These are phyloP conservation scores for Diachasmimorpha longicaudata DNA, from an alignment of 1,140 invertebrate species.

Conservation along the genomic window DNA sequence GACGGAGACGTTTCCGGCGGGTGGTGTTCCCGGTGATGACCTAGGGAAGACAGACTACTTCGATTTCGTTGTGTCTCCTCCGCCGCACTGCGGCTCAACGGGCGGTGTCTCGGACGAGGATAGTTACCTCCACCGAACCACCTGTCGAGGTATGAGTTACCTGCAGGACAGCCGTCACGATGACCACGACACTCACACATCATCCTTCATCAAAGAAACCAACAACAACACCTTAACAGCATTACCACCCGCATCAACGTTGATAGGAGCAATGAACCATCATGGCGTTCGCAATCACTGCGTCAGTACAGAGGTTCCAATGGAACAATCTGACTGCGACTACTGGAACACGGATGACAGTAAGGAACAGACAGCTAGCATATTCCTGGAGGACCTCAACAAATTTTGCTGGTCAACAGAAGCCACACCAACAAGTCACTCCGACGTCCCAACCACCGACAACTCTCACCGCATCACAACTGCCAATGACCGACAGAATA, in stretches of 20 bases:
- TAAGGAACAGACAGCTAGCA: slow-evolving; percentile 72
- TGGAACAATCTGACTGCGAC: slow-evolving; percentile 64
- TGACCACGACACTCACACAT: slow-evolving; percentile 33
- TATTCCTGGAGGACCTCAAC: slow-evolving; percentile 79
- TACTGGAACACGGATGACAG: slow-evolving; percentile 73
- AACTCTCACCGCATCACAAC: slow-evolving; percentile 28
- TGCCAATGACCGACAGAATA: slow-evolving; percentile 58
- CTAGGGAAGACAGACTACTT: slow-evolving; percentile 83
- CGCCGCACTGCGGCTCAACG: slow-evolving; percentile 65
- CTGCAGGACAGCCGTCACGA: slow-evolving; percentile 50
- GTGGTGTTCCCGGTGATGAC: slow-evolving; percentile 66
- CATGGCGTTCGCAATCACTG: slow-evolving; percentile 46
- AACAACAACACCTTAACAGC: slow-evolving; percentile 71
- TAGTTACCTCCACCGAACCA: slow-evolving; percentile 48
- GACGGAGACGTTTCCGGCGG: slow-evolving; percentile 73
- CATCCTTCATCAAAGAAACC: slow-evolving; percentile 68
- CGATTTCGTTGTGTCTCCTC: slow-evolving; percentile 81
- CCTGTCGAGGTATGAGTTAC: slow-evolving; percentile 44
- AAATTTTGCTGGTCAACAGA: slow-evolving; percentile 75
- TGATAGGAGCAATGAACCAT: slow-evolving; percentile 56
- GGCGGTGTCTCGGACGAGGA: slow-evolving; percentile 51
- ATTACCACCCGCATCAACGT: slow-evolving; percentile 53
- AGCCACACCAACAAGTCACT: slow-evolving; percentile 34
- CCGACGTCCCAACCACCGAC: slow-evolving; percentile 28
- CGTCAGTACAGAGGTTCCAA: slow-evolving; percentile 42